Base-by-base conservation (phyloP, 2,797 vertebrate genomes). In the Hippocampus kuda region DNA sequence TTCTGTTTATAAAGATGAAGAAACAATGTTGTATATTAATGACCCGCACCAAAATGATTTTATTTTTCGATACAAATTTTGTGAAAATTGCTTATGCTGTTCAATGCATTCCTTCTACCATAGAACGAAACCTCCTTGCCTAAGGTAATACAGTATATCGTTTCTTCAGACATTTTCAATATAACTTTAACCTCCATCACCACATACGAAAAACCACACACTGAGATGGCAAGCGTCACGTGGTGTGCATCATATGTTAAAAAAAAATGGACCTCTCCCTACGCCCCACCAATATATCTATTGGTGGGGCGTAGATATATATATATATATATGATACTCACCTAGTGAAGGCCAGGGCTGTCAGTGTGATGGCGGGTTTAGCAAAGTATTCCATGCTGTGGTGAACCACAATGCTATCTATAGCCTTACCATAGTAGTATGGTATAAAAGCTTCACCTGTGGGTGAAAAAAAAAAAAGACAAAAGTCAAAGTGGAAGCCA, bases 391-490 rank as follows among this genome's bases (percentile, higher is more conserved):
- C 91, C 94, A 94, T 94, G 88, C 93, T 95, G 80, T 94, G 92
- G 78, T 96, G 91, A 78, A 93, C 90, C 81, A 98, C 92, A 0
- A 98, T 94, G 63, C 92, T 91, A 0, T 98, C 95, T 0, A 99
- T 96, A 70, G 93, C 94, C 70, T 89, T 83, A 30, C 97, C 96
- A 0, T 94, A 96, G 88, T 93, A 98, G 84, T 88, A 94, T 0
- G 96, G 97, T 53, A 95, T 93, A 77, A 98, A 95, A 46, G 93
- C 90, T 81, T 98, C 95, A 76, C 95, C 97, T 99, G 69, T 2
- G 44, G 8, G 65, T 26, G n/a, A 6, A 20, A 54, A 42, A 38
- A 20, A 41, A 20, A 41, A 24, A 38, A 68, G 5, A 16, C 41
- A 15, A 57, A 3, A 60, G 16, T 61, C 27, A 53, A 2, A 51